A percentile compares a stretch with the other conserved stretches of the same genome.
Evolutionary conservation across 2,888 invertebrate species (phyloP).

Genomic region (Eurois occulta): DNA sequence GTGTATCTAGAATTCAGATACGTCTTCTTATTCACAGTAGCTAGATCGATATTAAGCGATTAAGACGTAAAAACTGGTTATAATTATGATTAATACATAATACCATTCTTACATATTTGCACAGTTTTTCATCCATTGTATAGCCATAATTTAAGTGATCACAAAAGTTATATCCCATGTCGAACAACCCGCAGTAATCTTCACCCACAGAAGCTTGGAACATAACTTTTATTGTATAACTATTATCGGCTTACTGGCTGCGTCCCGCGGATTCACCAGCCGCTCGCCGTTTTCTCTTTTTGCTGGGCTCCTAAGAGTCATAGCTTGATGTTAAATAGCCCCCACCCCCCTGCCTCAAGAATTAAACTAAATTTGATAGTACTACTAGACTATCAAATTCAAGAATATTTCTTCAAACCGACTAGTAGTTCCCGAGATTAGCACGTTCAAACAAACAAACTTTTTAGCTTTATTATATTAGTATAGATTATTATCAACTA

Average conservation of each 20-base stretch:
- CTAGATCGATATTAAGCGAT: background rate
- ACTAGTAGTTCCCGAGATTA: background rate
- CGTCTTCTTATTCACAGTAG: background rate
- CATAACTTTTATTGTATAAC: slow-evolving; percentile 29
- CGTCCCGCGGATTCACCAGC: background rate
- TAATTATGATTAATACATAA: slow-evolving; percentile 4
- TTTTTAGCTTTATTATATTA: background rate
- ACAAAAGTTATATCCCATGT: slow-evolving; percentile 42
- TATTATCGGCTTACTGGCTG: background rate
- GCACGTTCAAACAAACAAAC: background rate
- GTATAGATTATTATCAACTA: background rate
- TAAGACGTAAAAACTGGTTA: background rate
- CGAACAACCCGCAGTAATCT: slow-evolving; percentile 31
- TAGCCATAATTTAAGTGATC: slow-evolving; percentile 18
- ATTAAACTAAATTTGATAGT: background rate
- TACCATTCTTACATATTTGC: slow-evolving; percentile 5
- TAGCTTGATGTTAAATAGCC: background rate
- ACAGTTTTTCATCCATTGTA: slow-evolving; percentile 13
- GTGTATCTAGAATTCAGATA: background rate
- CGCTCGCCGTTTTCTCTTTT: background rate
- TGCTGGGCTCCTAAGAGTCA: background rate
- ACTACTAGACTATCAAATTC: background rate
- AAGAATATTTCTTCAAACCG: background rate
- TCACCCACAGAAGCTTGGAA: slow-evolving; percentile 14
- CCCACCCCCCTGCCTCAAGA: background rate